These are phyloP conservation scores for Alces alces DNA, from an alignment of 2,113 vertebrate genomes.

Conservation along the genomic window DNA sequence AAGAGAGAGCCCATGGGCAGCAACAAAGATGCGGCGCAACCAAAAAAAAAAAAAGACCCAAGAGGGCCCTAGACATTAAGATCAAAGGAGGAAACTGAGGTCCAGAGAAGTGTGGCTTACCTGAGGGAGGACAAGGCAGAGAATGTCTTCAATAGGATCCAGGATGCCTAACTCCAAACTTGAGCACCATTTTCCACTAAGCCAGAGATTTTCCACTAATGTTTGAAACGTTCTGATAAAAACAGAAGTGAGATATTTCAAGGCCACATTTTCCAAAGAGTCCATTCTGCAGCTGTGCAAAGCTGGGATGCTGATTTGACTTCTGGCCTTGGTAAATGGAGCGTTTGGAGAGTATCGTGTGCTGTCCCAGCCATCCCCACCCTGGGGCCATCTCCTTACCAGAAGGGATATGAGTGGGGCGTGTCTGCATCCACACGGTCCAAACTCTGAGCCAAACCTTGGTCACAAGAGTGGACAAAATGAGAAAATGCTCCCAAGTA, in stretches of 20 bases:
- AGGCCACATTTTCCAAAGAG: background rate
- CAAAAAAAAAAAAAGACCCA: background rate
- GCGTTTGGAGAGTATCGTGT: background rate
- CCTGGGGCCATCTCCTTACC: background rate
- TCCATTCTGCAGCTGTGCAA: background rate
- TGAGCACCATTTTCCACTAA: background rate
- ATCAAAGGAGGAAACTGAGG: background rate
- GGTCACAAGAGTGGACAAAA: background rate
- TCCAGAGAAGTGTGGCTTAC: background rate
- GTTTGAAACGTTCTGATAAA: background rate
- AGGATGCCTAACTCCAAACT: background rate
- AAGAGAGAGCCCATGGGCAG: background rate
- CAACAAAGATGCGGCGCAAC: background rate
- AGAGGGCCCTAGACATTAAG: background rate
- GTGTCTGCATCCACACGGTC: background rate
- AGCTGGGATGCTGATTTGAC: background rate
- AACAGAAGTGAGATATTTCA: background rate
- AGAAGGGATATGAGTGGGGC: background rate
- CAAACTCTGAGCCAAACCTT: background rate
- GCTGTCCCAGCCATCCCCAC: no score
- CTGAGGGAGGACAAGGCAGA: background rate
- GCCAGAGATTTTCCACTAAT: background rate
- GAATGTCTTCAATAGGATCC: background rate
- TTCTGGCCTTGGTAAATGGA: background rate
- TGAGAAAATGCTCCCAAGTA: background rate